Evolutionary conservation across 2,888 invertebrate genomes (phyloP), one percentile per base, ranked within the genome.

Genomic region (Eulithis prunata): DNA sequence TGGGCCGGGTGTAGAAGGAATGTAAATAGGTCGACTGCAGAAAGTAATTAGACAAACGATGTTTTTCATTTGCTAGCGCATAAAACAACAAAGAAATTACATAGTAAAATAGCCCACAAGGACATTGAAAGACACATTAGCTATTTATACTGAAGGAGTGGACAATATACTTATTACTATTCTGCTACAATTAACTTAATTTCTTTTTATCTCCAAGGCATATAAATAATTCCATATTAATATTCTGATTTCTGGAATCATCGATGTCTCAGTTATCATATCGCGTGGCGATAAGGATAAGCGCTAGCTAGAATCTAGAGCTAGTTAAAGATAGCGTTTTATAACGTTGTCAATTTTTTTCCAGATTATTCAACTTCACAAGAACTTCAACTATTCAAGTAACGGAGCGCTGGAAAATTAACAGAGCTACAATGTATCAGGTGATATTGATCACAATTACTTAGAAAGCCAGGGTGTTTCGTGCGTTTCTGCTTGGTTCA

Each of bases 181-280:
- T 32, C 32, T 32, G 32, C 21, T 21, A 21, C 21, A 21, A 21
- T 21, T 21, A 21, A 21, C 1, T 21, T 21, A 21, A 21, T 32
- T 32, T 32, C 32, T 32, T 45, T 45, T 45, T 45, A 45, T 45
- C 45, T 45, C n/a, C 7, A n/a, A 47, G 2, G 51, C 58, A 71
- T 32, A 32, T 32, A 32, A 32, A 32, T 6, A 32, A 32, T 32
- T 28, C 13, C 32, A 55, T 12, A 12, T 14, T 47, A 43, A 51
- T 6, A 68, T 74, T 75, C 64, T 66, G 74, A 78, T 77, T 81
- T 80, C 75, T 73, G 74, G 73, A 78, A 78, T 76, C 70, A 66
- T 41, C 72, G 66, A 69, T 52, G 58, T 51, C 57, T 62, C 49
- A 55, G 58, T 62, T 69, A 67, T 54, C 36, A 62, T 68, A 67